Percentiles rank a stretch among this genome's conserved stretches.
Conservation (phyloP, 2,113 vertebrate species). For the Equus quagga region DNA sequence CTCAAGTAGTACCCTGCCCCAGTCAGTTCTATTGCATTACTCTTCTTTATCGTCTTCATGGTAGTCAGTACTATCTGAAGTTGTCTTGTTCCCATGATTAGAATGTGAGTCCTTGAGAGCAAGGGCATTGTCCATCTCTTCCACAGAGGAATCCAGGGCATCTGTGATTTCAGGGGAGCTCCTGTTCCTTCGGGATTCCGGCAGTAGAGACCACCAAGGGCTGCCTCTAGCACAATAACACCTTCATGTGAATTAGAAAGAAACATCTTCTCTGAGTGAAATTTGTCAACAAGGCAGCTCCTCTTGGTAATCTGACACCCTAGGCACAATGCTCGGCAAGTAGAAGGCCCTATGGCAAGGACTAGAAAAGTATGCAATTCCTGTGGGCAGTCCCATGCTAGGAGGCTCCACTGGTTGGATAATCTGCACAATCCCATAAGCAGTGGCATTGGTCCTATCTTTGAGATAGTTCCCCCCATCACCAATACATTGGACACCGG, state of each 20-base stretch:
- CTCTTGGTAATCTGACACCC: neutral
- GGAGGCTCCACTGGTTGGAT: neutral
- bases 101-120: neutral
- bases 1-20: neutral
- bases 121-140: neutral
- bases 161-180: neutral
- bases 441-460: neutral
- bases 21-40: neutral
- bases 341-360: neutral
- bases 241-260: neutral
- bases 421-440: neutral
- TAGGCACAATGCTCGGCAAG: neutral
- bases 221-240: neutral
- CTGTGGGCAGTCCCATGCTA: neutral
- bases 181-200: neutral
- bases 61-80: neutral
- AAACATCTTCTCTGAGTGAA: neutral
- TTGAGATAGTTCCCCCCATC: neutral
- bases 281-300: neutral
- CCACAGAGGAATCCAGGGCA: neutral
- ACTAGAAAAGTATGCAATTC: neutral
- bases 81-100: neutral
- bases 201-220: neutral
- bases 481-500: neutral
- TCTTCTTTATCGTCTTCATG: neutral